phyloP scores from a whole-genome alignment of 1,140 invertebrate genomes.

The Diachasma alloeum region DNA sequence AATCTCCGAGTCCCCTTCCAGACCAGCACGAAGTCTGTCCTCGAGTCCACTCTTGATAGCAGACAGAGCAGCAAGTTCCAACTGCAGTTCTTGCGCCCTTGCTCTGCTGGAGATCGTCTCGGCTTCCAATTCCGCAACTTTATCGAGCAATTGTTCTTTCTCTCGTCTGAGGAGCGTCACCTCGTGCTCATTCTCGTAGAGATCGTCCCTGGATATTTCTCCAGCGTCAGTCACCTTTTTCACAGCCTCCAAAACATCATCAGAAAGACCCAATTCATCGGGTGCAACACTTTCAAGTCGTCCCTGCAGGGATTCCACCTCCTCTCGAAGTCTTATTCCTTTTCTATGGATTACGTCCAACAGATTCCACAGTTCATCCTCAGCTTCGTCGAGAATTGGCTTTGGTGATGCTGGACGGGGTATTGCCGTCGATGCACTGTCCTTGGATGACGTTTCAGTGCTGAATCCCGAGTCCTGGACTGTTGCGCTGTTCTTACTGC shows the following conservation, averaged over 20 bases:
- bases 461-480: conserved; percentile 87
- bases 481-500: conserved; percentile 69
- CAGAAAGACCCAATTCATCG: conserved; percentile 57
- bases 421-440: conserved; percentile 69
- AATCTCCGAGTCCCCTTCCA: conserved; percentile 43
- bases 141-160: conserved; percentile 75
- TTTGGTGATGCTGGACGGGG: conserved; percentile 62
- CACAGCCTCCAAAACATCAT: conserved; percentile 60
- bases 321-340: conserved; percentile 77
- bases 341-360: conserved; percentile 85
- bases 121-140: conserved; percentile 76
- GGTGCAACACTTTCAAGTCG: conserved; percentile 56
- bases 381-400: conserved; percentile 65
- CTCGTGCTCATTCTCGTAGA: conserved; percentile 48
- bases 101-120: conserved; percentile 72
- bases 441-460: conserved; percentile 82
- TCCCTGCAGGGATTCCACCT: conserved; percentile 72
- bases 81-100: conserved; percentile 71
- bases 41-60: conserved; percentile 71
- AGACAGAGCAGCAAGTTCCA: conserved; percentile 69
- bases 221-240: conserved; percentile 45
- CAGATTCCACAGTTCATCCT: conserved; percentile 85
- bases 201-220: conserved; percentile 48
- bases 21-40: conserved; percentile 68
- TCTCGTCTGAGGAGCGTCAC: conserved; percentile 70